Conservation (phyloP, 2,113 vertebrate genomes). For the Falco punctatus region DNA sequence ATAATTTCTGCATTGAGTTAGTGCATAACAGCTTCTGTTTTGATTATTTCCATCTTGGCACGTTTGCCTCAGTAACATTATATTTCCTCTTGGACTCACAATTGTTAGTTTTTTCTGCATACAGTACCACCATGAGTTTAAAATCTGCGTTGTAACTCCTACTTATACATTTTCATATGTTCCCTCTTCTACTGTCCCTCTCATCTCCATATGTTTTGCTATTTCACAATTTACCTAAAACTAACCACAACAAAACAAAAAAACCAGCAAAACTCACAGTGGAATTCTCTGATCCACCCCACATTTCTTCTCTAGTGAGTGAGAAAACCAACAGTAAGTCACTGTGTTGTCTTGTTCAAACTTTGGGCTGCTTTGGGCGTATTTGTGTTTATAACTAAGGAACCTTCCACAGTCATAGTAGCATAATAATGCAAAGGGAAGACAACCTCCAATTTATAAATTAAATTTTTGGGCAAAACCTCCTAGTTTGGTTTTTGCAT, state of each 20-base stretch:
- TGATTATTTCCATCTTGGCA: slow-evolving; percentile 5
- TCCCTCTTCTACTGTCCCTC: background rate
- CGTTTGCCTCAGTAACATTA: background rate
- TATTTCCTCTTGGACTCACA: slow-evolving; percentile 14
- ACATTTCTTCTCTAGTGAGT: background rate
- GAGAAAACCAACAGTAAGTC: background rate
- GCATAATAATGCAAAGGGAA: background rate
- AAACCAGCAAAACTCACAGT: no score
- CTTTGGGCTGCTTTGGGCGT: background rate
- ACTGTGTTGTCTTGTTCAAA: background rate
- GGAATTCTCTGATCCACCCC: background rate
- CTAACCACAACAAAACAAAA: no score
- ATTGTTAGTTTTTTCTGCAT: background rate
- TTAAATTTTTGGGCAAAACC: background rate
- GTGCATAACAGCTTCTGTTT: background rate
- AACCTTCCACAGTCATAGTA: background rate
- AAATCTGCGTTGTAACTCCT: background rate
- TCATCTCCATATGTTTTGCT: background rate
- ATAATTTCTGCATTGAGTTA: background rate
- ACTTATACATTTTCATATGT: background rate
- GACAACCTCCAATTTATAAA: background rate
- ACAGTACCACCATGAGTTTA: background rate
- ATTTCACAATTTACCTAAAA: background rate
- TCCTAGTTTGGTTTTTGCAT: background rate
- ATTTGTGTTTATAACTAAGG: background rate